Conservation (phyloP, 2,113 vertebrate genomes). For the Monarcha castaneiventris region DNA sequence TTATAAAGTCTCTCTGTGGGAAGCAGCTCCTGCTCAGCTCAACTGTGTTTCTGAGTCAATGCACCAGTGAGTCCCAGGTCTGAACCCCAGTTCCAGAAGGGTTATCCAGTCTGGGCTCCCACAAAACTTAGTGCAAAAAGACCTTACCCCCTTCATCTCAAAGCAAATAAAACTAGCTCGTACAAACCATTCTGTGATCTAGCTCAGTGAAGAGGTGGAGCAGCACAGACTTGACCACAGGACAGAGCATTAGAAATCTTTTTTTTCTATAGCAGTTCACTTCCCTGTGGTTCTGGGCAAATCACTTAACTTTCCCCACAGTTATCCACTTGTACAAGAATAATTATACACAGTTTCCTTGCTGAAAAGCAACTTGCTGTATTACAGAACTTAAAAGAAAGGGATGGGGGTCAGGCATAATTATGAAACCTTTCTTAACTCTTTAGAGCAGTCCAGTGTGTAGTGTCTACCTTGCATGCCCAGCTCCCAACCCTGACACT, state of each 20-base stretch:
- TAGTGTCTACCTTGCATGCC: background rate
- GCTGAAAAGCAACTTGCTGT: background rate
- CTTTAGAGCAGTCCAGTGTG: background rate
- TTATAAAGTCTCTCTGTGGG: background rate
- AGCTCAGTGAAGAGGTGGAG: background rate
- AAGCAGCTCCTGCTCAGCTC: background rate
- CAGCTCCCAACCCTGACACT: background rate
- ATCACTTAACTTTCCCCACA: background rate
- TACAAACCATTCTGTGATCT: background rate
- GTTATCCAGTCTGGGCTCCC: background rate
- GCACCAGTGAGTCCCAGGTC: background rate
- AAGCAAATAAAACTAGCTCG: background rate
- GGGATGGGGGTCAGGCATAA: background rate
- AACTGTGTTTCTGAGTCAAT: background rate
- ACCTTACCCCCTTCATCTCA: background rate
- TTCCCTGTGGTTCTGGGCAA: background rate
- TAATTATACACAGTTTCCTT: background rate
- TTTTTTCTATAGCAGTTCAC: background rate
- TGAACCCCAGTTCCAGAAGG: background rate
- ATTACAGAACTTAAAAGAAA: background rate
- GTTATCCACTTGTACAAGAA: background rate
- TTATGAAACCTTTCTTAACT: background rate
- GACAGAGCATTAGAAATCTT: background rate
- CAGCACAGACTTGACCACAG: background rate
- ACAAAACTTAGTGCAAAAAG: background rate